phyloP scores from a whole-genome alignment of 1,140 invertebrate genomes.

The Grapholita molesta region DNA sequence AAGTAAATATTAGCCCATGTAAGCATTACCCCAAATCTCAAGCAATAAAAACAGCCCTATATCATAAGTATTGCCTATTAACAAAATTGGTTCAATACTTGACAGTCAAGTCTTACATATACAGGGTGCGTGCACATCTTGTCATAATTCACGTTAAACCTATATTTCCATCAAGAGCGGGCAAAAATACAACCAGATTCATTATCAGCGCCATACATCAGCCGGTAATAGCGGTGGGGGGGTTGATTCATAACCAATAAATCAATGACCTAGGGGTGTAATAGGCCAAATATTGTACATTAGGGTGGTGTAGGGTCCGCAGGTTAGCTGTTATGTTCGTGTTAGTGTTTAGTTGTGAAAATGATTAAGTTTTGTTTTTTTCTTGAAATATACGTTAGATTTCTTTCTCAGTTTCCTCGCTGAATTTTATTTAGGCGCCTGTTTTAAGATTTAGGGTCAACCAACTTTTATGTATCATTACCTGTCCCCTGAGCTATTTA shows the following conservation, averaged over 20 bases:
- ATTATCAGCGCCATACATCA: slow-evolving; percentile 72
- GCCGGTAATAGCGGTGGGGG: slow-evolving; percentile 47
- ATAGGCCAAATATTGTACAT: slow-evolving; percentile 65
- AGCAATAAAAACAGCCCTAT: background rate
- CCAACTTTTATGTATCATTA: too few relatives aligned
- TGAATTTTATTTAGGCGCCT: too few relatives aligned
- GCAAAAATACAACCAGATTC: slow-evolving; percentile 71
- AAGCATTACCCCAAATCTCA: background rate
- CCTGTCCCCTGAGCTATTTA: too few relatives aligned
- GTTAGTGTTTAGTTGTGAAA: background rate
- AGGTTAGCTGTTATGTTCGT: background rate
- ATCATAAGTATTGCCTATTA: background rate
- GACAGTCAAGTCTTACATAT: background rate
- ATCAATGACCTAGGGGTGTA: slow-evolving; percentile 65
- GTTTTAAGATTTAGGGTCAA: too few relatives aligned
- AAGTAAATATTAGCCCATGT: too few relatives aligned
- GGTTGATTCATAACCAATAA: slow-evolving; percentile 74
- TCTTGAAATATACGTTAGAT: too few relatives aligned
- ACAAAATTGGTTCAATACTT: background rate
- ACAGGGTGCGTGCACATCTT: slow-evolving; percentile 15
- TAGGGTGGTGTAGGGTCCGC: slow-evolving; percentile 27
- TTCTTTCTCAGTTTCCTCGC: too few relatives aligned
- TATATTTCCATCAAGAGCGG: slow-evolving; percentile 67
- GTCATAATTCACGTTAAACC: slow-evolving; percentile 50
- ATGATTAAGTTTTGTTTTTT: background rate